Evolutionary conservation across 2,888 invertebrate species (phyloP), one percentile per base, ranked within the genome.

Genomic region (Clivina fossor): DNA sequence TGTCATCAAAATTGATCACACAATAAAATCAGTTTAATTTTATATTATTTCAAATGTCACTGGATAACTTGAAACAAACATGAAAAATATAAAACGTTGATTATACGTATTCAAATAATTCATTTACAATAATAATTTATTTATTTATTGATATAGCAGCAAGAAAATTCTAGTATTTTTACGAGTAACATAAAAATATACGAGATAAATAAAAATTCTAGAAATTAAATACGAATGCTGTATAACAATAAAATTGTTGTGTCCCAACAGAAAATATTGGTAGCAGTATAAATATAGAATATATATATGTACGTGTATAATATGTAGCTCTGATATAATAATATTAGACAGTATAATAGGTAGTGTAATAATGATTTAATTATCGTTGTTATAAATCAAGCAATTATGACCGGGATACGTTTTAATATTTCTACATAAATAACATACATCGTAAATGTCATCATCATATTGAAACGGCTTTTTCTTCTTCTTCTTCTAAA

Each of bases 361-460:
- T 44, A 15, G 19, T 48, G 37, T 48, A 48, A 35, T 48, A 37
- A 38, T 38, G 16, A 48, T 48, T 48, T 48, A 48, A 48, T 48
- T 48, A 48, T 37, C 26, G 24, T 3, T 2, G 35, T 16, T 37
- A 13, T 48, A 48, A 48, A 48, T 48, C 16, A 35, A 35, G 15
- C 13, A 48, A 48, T 48, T 48, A 48, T 48, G 26, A 37, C 32
- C 32, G n/a, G n/a, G 51, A 30, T 32, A 43, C 51, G 8, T 43
- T 51, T n/a, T 51, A 51, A 51, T 43, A 51, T 32, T 43, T 13
- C 24, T 15, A 24, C 33, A 33, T 41, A 51, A 51, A 51, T 51
- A 43, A 43, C 43, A n/a, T 32, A 30, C 51, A 19, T 51, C 51
- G 20, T 51, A 51, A 51, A 51, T 33, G 51, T 51, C 51, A 40